Evolutionary conservation across 2,113 vertebrate species (phyloP), one percentile per base, ranked within the genome.

Genomic region (Phyllostomus discolor): DNA sequence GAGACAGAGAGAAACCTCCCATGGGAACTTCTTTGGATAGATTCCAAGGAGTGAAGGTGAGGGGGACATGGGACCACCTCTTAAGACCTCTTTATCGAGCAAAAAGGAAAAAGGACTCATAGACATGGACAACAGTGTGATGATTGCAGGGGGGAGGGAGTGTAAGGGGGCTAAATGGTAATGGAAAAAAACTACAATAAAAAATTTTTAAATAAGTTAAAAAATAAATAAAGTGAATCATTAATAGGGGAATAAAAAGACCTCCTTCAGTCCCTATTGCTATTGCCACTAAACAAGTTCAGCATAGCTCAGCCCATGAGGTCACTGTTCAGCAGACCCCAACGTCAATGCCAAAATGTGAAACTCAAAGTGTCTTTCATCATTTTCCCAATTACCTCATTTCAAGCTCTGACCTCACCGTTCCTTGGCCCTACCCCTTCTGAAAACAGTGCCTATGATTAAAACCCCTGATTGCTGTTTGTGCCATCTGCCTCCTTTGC

Each of bases 401-500:
- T 95, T 92, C 35, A 66, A 72, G 46, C 69, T 94, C 93, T 0
- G 0, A 41, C 54, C 62, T 57, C 54, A 15, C 78, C 90, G 81
- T 91, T 66, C 43, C 73, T 81, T 50, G 67, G 85, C 82, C 85
- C 69, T 70, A 79, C 0, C 88, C 67, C 92, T 95, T 93, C 50
- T 38, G 81, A 86, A 96, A 94, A 90, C 67, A 88, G 62, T 38
- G 66, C 48, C 31, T 95, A 89, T 76, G 70, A 91, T 92, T 80
- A 94, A 85, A 96, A 82, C 28, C 33, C 80, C 69, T 7, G 17
- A 64, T 19, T 73, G 46, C 64, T 86, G 38, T 86, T 92, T 97
- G 84, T 95, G 78, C 91, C 79, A 93, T 95, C 88, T 92, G 57
- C 88, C 62, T 96, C 82, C 67, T 96, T 97, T 97, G 92, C 88